Base-by-base conservation (phyloP, 2,888 invertebrate genomes). In the Acleris literana region DNA sequence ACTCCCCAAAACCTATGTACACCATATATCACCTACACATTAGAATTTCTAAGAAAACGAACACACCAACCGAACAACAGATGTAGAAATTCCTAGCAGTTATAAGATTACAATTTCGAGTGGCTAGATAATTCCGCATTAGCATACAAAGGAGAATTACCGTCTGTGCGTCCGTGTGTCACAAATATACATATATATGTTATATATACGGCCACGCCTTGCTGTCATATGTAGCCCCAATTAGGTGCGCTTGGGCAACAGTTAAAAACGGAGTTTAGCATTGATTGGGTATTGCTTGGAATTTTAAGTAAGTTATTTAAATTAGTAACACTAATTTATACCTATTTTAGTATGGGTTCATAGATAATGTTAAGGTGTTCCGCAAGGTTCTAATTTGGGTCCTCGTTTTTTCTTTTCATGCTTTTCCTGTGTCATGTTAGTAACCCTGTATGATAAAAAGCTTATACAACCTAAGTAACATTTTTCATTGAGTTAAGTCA, bases 111-210 rank as follows among this genome's bases (percentile, higher is more conserved):
- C 89, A 90, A 90, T 92, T 92, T 90, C 85, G 88, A 87, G 83
- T 81, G 85, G 88, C 90, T 92, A 92, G 92, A 92, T 92, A 90
- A 92, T 92, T 92, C 88, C 84, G 83, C 86, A 88, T 90, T 92
- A 87, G 90, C 92, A 92, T 92, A 92, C 92, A 92, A 92, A 91
- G 91, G 90, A 85, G 89, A 84, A 90, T 90, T 90, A 90, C 90
- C 85, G 87, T 84, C 84, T 83, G 84, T 86, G 84, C 85, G 88
- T 88, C 82, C 86, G 88, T 87, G 81, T 89, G 88, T 87, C 84
- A 82, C 85, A 82, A 84, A 83, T 85, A 63, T 52, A 57, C 39
- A 44, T 83, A 84, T 84, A 78, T 76, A 79, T 76, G 82, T 52
- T 48, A 29, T 83, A 84, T 84, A 78, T 76, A 79, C 76, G 82